Evolutionary conservation across 2,797 vertebrate genomes (phyloP), one percentile per base, ranked within the genome.

Genomic region (Okamejei kenojei): DNA sequence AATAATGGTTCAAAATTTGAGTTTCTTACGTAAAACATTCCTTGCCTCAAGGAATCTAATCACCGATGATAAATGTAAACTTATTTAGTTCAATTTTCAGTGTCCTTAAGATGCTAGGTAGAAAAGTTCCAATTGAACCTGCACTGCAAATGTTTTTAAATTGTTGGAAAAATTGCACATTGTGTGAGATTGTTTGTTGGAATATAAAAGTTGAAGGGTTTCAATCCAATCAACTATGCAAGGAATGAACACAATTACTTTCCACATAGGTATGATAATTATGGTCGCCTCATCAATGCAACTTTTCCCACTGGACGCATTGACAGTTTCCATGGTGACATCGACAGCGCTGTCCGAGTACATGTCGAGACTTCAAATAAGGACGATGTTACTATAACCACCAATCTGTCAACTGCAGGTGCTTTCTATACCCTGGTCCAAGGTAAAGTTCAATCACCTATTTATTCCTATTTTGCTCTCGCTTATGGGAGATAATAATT

Each of bases 371-470:
- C 97, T 63, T 99, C 99, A 94, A 98, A 96, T 96, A 98, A 98
- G 94, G 99, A 99, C 81, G 98, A 99, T 58, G 97, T 99, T 94
- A 98, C 98, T 0, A 97, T 99, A 95, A 99, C 98, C 93, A 99
- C 98, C 95, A 99, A 99, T 96, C 96, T 99, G 95, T 99, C 99
- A 0, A 98, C 99, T 10, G 98, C 98, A 0, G 99, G 98, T 90
- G 98, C 98, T 94, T 99, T 99, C 97, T 99, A 99, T 95, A 99
- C 98, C 2, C 97, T 99, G 93, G 96, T 99, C 94, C 99, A 99
- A 96, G 99, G 98, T 99, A 94, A 74, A 96, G 97, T 94, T 93
- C 93, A 90, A 94, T 92, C 23, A 29, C 8, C 29, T 88, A 32
- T 65, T 65, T 65, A n/a, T 15, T 88, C 84, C 29, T 19, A 63